phyloP scores from a whole-genome alignment of 2,797 vertebrate genomes.

The Halcyon chelicuti region DNA sequence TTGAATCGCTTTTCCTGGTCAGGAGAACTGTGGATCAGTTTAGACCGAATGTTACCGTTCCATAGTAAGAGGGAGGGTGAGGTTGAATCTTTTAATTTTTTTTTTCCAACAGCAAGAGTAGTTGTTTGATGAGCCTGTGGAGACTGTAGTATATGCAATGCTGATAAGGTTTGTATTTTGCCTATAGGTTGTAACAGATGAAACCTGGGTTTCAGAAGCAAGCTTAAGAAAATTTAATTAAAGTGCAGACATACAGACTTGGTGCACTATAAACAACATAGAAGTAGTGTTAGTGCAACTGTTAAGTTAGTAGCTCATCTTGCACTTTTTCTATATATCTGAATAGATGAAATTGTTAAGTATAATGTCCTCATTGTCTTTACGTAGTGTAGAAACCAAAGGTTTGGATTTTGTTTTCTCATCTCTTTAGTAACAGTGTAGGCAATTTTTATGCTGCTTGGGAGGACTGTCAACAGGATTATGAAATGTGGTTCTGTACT shows the following conservation, averaged over 20 bases:
- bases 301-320: not conserved
- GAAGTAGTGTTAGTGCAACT: not conserved
- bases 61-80: not conserved
- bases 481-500: slow-evolving; percentile 32
- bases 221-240: not conserved
- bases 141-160: not conserved
- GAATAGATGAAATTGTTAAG: not conserved
- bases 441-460: not conserved
- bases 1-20: not conserved
- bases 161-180: not conserved
- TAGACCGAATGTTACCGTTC: not conserved
- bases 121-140: not conserved
- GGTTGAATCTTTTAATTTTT: not conserved
- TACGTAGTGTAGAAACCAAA: slow-evolving; percentile 6
- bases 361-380: not conserved
- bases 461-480: slow-evolving; percentile 31
- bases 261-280: not conserved
- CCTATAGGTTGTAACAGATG: not conserved
- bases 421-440: slow-evolving; percentile 25
- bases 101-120: not conserved
- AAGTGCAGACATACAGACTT: not conserved
- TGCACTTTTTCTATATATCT: not conserved
- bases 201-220: not conserved
- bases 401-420: slow-evolving; percentile 27
- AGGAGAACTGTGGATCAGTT: not conserved